phyloP scores from a whole-genome alignment of 2,888 invertebrate species.

The Abscondita cerata region DNA sequence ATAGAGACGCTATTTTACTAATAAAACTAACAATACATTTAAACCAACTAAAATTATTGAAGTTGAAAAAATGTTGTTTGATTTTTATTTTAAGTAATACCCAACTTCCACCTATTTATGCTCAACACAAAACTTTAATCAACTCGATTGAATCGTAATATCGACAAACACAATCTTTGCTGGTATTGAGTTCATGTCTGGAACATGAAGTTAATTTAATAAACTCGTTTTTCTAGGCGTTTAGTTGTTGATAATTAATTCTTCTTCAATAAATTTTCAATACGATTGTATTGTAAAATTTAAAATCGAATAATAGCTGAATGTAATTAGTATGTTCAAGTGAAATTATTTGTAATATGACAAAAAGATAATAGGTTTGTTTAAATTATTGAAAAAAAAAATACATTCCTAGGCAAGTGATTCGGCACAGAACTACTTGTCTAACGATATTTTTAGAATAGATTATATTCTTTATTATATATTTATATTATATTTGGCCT shows the following conservation, averaged over 20 bases:
- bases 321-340: neutral
- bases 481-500: no score
- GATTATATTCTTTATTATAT: no score
- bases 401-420: no score
- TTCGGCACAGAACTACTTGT: no score
- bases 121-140: slow-evolving; percentile 24
- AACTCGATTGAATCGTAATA: slow-evolving; percentile 25
- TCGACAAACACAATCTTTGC: slow-evolving; percentile 19
- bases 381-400: no score
- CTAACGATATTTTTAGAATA: no score
- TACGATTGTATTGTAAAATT: no score
- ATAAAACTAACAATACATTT: no score
- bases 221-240: neutral
- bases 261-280: neutral
- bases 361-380: neutral
- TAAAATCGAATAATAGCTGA: no score
- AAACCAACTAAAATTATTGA: no score
- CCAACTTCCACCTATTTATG: slow-evolving; percentile 24
- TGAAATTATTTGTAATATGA: neutral
- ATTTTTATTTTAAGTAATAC: slow-evolving; percentile 30
- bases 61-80: slow-evolving; percentile 17
- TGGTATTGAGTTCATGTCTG: slow-evolving; percentile 19
- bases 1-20: no score
- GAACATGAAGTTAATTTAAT: neutral
- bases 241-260: neutral